Evolutionary conservation across 2,888 invertebrate genomes (phyloP), one percentile per base, ranked within the genome.

Genomic region (Dynastes maya): DNA sequence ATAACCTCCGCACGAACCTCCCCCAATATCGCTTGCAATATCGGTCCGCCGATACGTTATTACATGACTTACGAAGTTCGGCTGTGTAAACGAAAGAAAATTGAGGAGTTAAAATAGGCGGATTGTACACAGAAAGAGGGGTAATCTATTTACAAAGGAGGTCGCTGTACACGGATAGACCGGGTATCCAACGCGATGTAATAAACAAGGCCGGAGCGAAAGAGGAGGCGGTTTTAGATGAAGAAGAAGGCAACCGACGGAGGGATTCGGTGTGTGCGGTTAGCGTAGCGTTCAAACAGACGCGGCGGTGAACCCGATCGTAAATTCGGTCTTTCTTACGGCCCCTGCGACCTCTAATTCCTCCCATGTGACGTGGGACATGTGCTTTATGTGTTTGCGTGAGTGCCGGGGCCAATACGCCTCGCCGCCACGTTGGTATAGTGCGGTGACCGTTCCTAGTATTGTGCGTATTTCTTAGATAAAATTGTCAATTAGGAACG

Each of bases 381-480:
- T 87, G 88, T 88, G 87, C 87, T 87, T 88, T 88, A 88, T 88
- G 87, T 86, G 86, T 85, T 87, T 86, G 87, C 87, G 88, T 87
- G 87, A 87, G 87, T 87, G 87, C 87, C 85, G 71, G 51, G 55
- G 68, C 40, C 55, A 65, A 37, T 72, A 40, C 72, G 53, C 72
- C 83, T 83, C 83, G 85, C 84, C 84, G 84, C 82, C 86, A 84
- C 85, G 32, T 5, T 5, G 45, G 45, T 45, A 9, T 80, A 45
- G 45, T 45, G 45, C 11, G 45, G 45, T 45, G 45, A 45, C 8
- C 45, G 45, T 45, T 45, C 45, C 2, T 9, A 45, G 8, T 11
- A 8, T 8, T 8, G 9, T 8, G 2, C 11, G 45, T 45, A 45
- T 45, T 45, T 45, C 8, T 45, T 45, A 45, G 45, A 45, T 45